Percentiles rank a stretch among this genome's conserved stretches.
These are phyloP conservation scores for Macaca nemestrina DNA, from an alignment of 2,113 vertebrate genomes.

Conservation along the genomic window DNA sequence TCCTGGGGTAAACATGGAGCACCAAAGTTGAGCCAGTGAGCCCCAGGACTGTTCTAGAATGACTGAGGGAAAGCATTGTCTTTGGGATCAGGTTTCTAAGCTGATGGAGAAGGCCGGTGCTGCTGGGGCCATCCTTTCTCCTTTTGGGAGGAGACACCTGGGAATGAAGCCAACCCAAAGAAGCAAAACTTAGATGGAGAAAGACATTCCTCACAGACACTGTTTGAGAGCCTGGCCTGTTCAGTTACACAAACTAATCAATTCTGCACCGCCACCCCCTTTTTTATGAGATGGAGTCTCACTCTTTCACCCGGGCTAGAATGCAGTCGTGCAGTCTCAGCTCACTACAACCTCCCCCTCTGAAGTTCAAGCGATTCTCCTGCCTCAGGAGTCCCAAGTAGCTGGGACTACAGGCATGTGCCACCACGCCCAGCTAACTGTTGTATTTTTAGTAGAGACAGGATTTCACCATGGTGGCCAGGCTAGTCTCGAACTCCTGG, in stretches of 20 bases:
- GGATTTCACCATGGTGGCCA: too few relatives aligned
- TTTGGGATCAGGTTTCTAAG: not conserved
- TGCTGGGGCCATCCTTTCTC: not conserved
- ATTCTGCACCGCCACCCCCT: not conserved
- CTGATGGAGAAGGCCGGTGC: not conserved
- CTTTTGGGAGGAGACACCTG: not conserved
- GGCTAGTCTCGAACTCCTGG: too few relatives aligned
- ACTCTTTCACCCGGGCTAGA: too few relatives aligned
- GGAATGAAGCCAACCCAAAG: not conserved
- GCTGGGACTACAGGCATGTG: too few relatives aligned
- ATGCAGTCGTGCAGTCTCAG: too few relatives aligned
- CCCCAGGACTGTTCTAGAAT: not conserved
- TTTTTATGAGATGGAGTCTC: too few relatives aligned
- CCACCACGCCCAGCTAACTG: too few relatives aligned
- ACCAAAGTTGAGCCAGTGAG: not conserved
- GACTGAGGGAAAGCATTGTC: not conserved
- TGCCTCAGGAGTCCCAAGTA: too few relatives aligned
- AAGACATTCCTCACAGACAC: not conserved
- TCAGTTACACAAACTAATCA: not conserved
- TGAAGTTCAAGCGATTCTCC: too few relatives aligned
- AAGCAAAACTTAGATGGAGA: not conserved
- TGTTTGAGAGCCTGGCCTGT: not conserved
- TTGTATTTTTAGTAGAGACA: too few relatives aligned
- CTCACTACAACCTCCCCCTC: too few relatives aligned
- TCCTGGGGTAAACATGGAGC: not conserved